These are phyloP conservation scores for Cephalotes varians DNA, from an alignment of 2,888 invertebrate species.

Conservation along the genomic window DNA sequence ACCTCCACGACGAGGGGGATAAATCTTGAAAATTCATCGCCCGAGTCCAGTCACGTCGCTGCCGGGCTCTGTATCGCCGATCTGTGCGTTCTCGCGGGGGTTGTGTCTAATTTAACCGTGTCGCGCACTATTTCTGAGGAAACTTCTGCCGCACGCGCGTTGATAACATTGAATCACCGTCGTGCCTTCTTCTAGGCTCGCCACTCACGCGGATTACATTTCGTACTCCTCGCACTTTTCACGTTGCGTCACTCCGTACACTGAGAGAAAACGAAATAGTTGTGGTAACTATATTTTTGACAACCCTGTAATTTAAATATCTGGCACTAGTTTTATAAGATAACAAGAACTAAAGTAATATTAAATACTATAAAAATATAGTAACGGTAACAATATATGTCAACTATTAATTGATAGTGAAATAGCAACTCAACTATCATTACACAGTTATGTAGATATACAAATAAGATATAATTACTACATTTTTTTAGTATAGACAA, in stretches of 20 bases:
- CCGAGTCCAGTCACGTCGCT: slow-evolving; percentile 56
- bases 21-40: slow-evolving; percentile 71
- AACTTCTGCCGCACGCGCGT: slow-evolving; percentile 5
- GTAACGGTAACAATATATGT: no score
- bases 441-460: no score
- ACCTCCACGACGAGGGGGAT: slow-evolving; percentile 56
- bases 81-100: slow-evolving; percentile 43
- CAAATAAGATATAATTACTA: no score
- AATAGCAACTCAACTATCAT: no score
- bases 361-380: no score
- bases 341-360: no score
- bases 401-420: no score
- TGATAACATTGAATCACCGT: slow-evolving; percentile 1
- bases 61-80: slow-evolving; percentile 31
- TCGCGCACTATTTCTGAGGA: background rate
- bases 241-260: background rate
- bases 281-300: no score
- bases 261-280: no score
- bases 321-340: no score
- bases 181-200: background rate
- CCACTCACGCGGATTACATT: background rate
- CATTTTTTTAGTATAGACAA: no score
- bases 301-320: no score
- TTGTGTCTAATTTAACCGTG: slow-evolving; percentile 55
- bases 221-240: background rate